Conservation (phyloP, 2,797 vertebrate genomes). For the Pangasius djambal region DNA sequence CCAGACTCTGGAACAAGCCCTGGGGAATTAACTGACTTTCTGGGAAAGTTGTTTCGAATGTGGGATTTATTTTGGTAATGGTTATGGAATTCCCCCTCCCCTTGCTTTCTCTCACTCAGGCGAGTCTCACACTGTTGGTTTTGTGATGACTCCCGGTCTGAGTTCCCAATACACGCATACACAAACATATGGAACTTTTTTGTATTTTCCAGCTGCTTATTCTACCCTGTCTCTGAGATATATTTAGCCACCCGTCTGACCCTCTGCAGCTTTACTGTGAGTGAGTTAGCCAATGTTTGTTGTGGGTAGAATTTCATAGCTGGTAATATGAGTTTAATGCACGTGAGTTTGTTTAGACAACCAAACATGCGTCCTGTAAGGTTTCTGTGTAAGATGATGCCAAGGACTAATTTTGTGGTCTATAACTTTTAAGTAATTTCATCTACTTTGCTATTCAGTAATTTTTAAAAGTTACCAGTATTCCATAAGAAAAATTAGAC, state of each 20-base stretch:
- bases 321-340: conserved; percentile 34
- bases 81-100: conserved; percentile 60
- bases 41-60: conserved; percentile 76
- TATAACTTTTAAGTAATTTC: background rate
- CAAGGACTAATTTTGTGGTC: background rate
- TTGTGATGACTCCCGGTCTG: conserved; percentile 54
- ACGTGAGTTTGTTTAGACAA: conserved; percentile 22
- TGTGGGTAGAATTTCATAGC: conserved; percentile 48
- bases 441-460: background rate
- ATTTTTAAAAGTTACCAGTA: background rate
- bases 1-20: conserved; percentile 54
- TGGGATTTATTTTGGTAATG: conserved; percentile 64
- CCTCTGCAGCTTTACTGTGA: conserved; percentile 52
- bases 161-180: conserved; percentile 32
- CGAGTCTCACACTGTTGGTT: conserved; percentile 59
- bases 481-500: background rate
- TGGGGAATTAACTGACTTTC: conserved; percentile 68
- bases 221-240: conserved; percentile 64
- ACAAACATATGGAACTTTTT: conserved; percentile 32
- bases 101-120: conserved; percentile 41
- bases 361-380: conserved; percentile 27
- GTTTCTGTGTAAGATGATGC: background rate
- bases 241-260: conserved; percentile 68
- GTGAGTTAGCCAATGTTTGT: conserved; percentile 55
- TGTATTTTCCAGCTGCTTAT: conserved; percentile 61